Percentiles rank a stretch among this genome's conserved stretches.
Conservation (phyloP, 2,888 invertebrate species). For the Neoascia interrupta region DNA sequence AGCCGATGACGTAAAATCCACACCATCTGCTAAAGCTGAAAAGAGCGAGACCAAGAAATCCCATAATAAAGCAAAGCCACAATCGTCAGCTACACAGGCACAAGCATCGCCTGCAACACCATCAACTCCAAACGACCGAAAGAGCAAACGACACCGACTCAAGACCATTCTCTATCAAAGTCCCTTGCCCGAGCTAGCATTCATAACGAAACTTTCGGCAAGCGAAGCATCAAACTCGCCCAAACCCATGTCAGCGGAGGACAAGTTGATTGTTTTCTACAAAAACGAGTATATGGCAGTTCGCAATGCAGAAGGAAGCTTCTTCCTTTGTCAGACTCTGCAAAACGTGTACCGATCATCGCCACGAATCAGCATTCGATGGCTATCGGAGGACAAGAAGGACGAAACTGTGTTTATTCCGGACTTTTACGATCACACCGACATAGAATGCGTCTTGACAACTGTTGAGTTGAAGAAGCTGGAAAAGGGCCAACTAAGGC, state of each 20-base stretch:
- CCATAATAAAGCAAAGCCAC: constrained; percentile 42
- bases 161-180: constrained; percentile 88
- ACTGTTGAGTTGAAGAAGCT: constrained; percentile 89
- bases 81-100: constrained; percentile 11
- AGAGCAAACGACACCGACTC: constrained; percentile 75
- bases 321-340: constrained; percentile 93
- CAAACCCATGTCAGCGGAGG: constrained; percentile 82
- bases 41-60: constrained; percentile 36
- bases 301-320: constrained; percentile 92
- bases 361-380: constrained; percentile 92
- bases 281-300: constrained; percentile 95
- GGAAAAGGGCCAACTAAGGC: constrained; percentile 85
- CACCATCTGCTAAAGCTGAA: constrained; percentile 28
- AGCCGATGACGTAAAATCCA: constrained; percentile 39
- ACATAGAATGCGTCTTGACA: constrained; percentile 94
- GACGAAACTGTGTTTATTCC: constrained; percentile 87
- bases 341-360: constrained; percentile 94
- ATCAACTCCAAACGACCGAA: constrained; percentile 70
- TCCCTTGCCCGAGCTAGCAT: constrained; percentile 88
- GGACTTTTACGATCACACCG: constrained; percentile 93
- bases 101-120: constrained; percentile 33
- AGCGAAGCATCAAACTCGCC: constrained; percentile 82
- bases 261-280: constrained; percentile 92
- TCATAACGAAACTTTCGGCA: constrained; percentile 87
- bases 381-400: constrained; percentile 86